Evolutionary conservation across 2,888 invertebrate species (phyloP).

Genomic region (Apamea sordens): DNA sequence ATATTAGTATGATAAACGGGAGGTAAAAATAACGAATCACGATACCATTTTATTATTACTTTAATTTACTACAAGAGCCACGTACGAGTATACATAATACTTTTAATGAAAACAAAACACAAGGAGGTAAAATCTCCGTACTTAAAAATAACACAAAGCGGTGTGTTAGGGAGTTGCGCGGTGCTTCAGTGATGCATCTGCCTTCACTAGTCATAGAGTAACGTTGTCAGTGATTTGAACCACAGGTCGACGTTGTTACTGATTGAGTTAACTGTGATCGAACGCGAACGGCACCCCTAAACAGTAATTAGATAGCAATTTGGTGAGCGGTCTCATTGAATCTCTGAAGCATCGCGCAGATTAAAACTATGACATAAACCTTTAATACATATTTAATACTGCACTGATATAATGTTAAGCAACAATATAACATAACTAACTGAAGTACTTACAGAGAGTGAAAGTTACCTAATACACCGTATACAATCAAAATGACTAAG

Average conservation of each 20-base stretch:
- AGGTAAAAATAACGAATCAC: conserved; percentile 34
- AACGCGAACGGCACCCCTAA: background rate
- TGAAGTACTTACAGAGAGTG: conserved; percentile 22
- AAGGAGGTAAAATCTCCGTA: conserved; percentile 4
- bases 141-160: conserved; percentile 32
- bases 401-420: conserved; percentile 19
- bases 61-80: conserved; percentile 66
- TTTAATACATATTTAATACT: conserved; percentile 34
- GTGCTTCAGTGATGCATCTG: conserved; percentile 36
- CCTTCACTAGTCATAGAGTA: background rate
- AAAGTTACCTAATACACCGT: conserved; percentile 37
- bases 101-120: conserved; percentile 50
- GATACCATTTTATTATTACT: conserved; percentile 40
- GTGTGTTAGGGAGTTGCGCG: conserved; percentile 16
- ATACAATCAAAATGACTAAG: conserved; percentile 39
- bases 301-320: background rate
- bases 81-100: conserved; percentile 60
- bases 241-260: background rate
- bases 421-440: conserved; percentile 7
- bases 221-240: conserved; percentile 7
- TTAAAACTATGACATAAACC: conserved; percentile 10
- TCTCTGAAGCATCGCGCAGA: conserved; percentile 27
- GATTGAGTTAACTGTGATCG: background rate
- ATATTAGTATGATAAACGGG: background rate
- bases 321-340: background rate